phyloP scores from a whole-genome alignment of 2,797 vertebrate species.

The Pogoniulus pusillus region DNA sequence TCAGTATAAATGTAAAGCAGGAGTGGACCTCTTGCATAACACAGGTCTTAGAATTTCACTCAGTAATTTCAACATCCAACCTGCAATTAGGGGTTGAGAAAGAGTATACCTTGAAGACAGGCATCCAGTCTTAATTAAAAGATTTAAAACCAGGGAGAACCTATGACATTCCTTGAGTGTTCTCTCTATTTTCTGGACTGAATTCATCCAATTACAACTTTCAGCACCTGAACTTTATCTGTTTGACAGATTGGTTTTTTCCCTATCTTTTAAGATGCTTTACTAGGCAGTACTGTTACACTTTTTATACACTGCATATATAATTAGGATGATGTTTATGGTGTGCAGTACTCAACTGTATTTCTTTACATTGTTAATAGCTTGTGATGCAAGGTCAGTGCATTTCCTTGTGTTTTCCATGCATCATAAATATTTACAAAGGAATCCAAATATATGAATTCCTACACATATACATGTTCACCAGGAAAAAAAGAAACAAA shows the following conservation, averaged over 20 bases:
- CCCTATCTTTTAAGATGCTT: neutral
- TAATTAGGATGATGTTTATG: neutral
- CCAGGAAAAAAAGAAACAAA: no score
- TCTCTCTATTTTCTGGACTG: neutral
- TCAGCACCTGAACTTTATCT: neutral
- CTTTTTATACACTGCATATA: neutral
- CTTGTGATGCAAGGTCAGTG: neutral
- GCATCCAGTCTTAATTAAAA: slow-evolving; percentile 43
- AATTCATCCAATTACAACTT: neutral
- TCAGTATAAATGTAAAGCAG: neutral
- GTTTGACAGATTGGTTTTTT: neutral
- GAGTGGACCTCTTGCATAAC: slow-evolving; percentile 6
- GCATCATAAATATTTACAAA: neutral
- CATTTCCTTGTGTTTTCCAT: neutral
- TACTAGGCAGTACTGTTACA: neutral
- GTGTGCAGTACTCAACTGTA: neutral
- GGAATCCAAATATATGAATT: neutral
- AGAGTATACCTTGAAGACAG: neutral
- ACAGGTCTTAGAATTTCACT: slow-evolving; percentile 3
- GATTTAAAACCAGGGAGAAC: neutral
- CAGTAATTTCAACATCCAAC: slow-evolving; percentile 7
- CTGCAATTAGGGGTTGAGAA: slow-evolving; percentile 45
- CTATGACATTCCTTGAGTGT: neutral
- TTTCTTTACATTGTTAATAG: neutral
- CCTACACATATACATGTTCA: neutral